Evolutionary conservation across 2,888 invertebrate species (phyloP), one percentile per base, ranked within the genome.

Genomic region (Yponomeuta cagnagella): DNA sequence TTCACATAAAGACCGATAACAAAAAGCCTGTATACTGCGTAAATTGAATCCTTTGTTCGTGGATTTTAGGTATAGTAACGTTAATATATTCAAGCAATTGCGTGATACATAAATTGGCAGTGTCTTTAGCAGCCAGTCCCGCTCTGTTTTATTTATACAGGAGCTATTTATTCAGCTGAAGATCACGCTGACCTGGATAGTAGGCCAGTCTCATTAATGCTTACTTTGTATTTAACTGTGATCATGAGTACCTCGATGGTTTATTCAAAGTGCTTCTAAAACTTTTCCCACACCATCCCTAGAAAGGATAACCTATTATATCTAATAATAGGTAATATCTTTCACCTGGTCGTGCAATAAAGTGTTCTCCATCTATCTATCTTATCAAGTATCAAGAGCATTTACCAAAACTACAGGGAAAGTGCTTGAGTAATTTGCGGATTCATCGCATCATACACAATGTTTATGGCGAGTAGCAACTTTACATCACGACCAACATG

Each of bases 91-190:
- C 52, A 58, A 58, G 15, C 52, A 58, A 58, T 15, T 15, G 52
- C 15, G 52, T 58, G 52, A 10, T 67, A 77, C 78, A 82, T 83
- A 86, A 86, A 86, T 87, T 86, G 80, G 80, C 79, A 79, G 80
- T 78, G 72, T 74, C 72, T 71, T 70, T 72, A 75, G 79, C 75
- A 76, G 74, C 75, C 75, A 73, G 77, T 77, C 79, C 77, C 75
- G 81, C 80, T 81, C 75, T 58, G 80, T 77, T 84, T 86, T 90
- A 90, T 90, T 90, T 88, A 88, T 90, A 90, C 86, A 85, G 85
- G 77, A 82, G 83, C 86, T 90, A 89, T 91, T 90, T 90, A 87
- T 88, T 89, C 89, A 88, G 86, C 86, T 85, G 88, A 77, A 79
- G 80, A 76, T 75, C 64, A 74, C 74, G 75, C 75, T 85, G 90